phyloP scores from a whole-genome alignment of 2,113 vertebrate genomes.

The Carettochelys insculpta region DNA sequence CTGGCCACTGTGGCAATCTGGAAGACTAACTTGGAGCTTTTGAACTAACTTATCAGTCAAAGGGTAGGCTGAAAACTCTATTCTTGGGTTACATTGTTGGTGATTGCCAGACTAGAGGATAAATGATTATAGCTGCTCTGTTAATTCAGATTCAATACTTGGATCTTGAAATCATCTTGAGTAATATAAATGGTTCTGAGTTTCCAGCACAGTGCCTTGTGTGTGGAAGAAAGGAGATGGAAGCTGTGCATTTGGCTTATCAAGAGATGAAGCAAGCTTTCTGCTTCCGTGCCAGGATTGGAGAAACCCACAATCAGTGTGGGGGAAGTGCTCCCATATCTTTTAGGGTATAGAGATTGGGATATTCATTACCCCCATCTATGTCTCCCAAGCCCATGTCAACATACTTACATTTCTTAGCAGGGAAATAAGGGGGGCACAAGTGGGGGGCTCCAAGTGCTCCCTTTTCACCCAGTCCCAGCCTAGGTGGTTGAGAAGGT shows the following conservation, averaged over 20 bases:
- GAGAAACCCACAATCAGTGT: no score
- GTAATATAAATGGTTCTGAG: background rate
- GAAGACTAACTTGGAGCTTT: fast-evolving
- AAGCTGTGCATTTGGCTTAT: conserved; percentile 45
- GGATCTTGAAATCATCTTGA: conserved; percentile 24
- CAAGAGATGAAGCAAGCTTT: background rate
- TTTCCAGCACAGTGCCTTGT: background rate
- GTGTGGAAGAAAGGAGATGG: conserved; percentile 27
- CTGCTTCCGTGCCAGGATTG: background rate
- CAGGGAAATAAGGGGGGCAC: no score
- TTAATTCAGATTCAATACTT: conserved; percentile 16
- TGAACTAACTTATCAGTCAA: background rate
- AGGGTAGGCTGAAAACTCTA: background rate
- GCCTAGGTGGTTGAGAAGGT: no score
- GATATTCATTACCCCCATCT: no score
- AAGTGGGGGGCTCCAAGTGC: no score
- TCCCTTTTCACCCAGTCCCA: no score
- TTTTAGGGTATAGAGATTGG: no score
- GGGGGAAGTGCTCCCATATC: no score
- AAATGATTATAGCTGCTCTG: background rate
- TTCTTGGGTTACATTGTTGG: background rate
- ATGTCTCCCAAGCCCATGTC: no score
- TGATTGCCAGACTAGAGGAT: background rate
- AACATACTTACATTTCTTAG: no score
- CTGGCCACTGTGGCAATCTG: background rate